These are phyloP conservation scores for Aurelia aurita complex sp. Pacific DNA, from an alignment of 30 jellyfish, hydroid and myxozoan species.

Conservation along the genomic window DNA sequence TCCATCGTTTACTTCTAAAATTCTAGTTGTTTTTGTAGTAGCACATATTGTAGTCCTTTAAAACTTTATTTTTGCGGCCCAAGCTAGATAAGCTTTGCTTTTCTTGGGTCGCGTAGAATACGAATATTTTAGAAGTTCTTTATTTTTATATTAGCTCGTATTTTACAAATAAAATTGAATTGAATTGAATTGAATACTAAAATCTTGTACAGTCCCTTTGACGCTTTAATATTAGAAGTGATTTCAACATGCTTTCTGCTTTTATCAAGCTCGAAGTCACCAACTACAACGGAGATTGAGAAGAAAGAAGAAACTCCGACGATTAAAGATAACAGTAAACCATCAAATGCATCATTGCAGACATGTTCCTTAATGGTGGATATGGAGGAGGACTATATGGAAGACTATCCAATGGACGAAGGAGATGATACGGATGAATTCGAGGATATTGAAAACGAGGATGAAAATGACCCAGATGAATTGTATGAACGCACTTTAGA, in stretches of 20 bases:
- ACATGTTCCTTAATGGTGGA: conserved; percentile 69
- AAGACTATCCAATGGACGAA: conserved; percentile 74
- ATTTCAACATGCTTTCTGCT: neutral
- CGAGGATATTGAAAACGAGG: conserved; percentile 95
- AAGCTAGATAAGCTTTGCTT: too few species aligned
- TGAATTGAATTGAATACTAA: too few species aligned
- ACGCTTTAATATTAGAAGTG: too few species aligned
- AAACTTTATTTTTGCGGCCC: too few species aligned
- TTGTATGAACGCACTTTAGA: conserved; percentile 82
- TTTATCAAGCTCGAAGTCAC: neutral
- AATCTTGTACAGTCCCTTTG: too few species aligned
- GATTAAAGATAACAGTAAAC: conserved; percentile 25
- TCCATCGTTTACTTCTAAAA: too few species aligned
- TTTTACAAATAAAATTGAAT: too few species aligned
- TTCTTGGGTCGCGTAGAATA: too few species aligned
- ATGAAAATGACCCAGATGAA: conserved; percentile 91
- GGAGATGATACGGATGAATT: conserved; percentile 95
- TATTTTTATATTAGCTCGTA: too few species aligned
- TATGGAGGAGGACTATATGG: conserved; percentile 82
- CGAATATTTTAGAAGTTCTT: too few species aligned
- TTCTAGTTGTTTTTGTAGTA: too few species aligned
- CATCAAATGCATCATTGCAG: conserved; percentile 20
- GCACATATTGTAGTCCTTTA: too few species aligned
- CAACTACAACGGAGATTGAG: conserved; percentile 20
- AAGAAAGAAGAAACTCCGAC: conserved; percentile 6